Evolutionary conservation across 2,888 invertebrate species (phyloP).

Genomic region (Belgica antarctica): DNA sequence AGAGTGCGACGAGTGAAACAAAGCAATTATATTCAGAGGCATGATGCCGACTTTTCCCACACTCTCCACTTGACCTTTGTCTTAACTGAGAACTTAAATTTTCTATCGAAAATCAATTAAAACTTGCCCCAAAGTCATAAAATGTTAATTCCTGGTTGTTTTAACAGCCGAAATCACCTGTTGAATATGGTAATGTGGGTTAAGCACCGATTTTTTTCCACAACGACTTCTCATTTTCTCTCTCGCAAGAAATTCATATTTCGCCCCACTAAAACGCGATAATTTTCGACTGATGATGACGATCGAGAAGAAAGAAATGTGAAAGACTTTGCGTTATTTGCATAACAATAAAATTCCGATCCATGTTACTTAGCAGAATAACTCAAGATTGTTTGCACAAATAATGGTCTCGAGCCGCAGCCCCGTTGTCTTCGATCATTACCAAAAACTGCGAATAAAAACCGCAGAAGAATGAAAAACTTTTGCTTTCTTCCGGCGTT

Average conservation of each 20-base stretch:
- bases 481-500: conserved; percentile 1
- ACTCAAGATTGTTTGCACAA: background rate
- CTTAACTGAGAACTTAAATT: background rate
- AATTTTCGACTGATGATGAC: conserved; percentile 18
- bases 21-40: no score
- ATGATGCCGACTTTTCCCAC: conserved; percentile 17
- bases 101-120: background rate
- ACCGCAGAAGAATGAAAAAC: conserved; percentile 19
- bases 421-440: background rate
- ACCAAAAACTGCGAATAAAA: conserved; percentile 12
- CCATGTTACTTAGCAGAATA: background rate
- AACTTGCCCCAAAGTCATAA: no score
- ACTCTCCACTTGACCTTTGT: background rate
- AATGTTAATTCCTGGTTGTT: no score
- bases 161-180: no score
- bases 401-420: background rate
- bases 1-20: no score
- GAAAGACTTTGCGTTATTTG: background rate
- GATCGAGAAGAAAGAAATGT: background rate
- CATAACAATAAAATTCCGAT: conserved; percentile 21
- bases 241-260: conserved; percentile 2
- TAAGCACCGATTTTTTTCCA: conserved; percentile 1
- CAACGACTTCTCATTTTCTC: background rate
- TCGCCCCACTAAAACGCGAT: conserved; percentile 6
- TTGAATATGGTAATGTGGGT: conserved; percentile 5